These are phyloP conservation scores for Heliconius himera DNA, from an alignment of 1,140 invertebrate genomes.

Conservation along the genomic window DNA sequence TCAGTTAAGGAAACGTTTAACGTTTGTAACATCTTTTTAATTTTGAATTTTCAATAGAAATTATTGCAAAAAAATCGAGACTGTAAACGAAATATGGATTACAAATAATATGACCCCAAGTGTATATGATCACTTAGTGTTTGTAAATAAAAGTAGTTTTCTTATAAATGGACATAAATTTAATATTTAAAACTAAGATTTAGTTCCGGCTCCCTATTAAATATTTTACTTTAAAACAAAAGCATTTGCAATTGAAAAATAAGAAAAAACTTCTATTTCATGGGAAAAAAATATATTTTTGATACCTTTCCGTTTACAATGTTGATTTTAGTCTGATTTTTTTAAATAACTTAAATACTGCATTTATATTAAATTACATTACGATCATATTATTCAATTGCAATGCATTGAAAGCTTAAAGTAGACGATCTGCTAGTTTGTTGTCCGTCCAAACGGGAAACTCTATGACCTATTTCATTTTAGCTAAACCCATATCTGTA, in stretches of 20 bases:
- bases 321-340: neutral
- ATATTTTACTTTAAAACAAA: neutral
- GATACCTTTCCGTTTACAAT: conserved; percentile 5
- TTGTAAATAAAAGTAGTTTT: conserved; percentile 65
- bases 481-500: conserved; percentile 49
- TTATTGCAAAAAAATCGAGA: conserved; percentile 17
- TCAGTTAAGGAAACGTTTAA: neutral
- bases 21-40: neutral
- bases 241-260: conserved; percentile 9
- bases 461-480: conserved; percentile 51
- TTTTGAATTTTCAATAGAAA: neutral
- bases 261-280: neutral
- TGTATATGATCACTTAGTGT: conserved; percentile 42
- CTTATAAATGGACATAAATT: conserved; percentile 43
- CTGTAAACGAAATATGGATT: conserved; percentile 21
- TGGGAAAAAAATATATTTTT: neutral
- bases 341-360: neutral
- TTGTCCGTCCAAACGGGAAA: conserved; percentile 70
- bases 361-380: conserved; percentile 10
- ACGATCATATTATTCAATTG: conserved; percentile 6
- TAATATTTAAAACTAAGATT: conserved; percentile 11
- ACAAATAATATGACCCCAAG: conserved; percentile 33
- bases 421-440: conserved; percentile 45
- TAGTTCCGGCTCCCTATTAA: conserved; percentile 16
- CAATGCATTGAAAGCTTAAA: neutral